These are phyloP conservation scores for Alentia gelatinosa DNA, from an alignment of 2,888 invertebrate species.

Conservation along the genomic window DNA sequence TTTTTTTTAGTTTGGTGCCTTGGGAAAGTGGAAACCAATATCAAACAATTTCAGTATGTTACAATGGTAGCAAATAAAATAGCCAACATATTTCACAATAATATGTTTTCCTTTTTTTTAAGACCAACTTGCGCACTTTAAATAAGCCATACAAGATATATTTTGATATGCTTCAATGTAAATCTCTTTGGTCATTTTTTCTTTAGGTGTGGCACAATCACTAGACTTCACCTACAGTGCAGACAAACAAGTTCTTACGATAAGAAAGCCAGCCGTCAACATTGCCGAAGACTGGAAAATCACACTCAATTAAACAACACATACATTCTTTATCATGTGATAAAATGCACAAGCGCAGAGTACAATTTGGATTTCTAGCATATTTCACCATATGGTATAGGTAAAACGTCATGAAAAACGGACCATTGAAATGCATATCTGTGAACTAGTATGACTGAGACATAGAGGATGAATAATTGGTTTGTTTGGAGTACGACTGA, in stretches of 20 bases:
- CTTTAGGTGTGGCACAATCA: constrained; percentile 55
- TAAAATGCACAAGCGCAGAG: background rate
- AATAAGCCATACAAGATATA: too few species aligned
- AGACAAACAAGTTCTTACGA: constrained; percentile 85
- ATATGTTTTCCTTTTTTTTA: too few species aligned
- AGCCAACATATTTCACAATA: too few species aligned
- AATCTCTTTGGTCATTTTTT: background rate
- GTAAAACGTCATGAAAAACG: background rate
- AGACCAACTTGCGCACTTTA: too few species aligned
- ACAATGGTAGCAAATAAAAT: too few species aligned
- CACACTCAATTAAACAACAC: constrained; percentile 56
- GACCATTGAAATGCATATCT: constrained; percentile 31
- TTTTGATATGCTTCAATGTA: background rate
- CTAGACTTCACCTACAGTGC: constrained; percentile 77
- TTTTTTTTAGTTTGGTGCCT: too few species aligned
- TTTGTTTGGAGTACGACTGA: background rate
- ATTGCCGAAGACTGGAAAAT: constrained; percentile 91
- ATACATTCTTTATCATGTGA: background rate
- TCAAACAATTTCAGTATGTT: too few species aligned
- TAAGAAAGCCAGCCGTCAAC: constrained; percentile 92
- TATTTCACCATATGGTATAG: background rate
- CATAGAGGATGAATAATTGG: background rate
- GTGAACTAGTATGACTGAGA: background rate
- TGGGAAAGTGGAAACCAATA: too few species aligned
- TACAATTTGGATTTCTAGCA: background rate